These are phyloP conservation scores for Python bivittatus DNA, from an alignment of 2,113 vertebrate genomes.

Conservation along the genomic window DNA sequence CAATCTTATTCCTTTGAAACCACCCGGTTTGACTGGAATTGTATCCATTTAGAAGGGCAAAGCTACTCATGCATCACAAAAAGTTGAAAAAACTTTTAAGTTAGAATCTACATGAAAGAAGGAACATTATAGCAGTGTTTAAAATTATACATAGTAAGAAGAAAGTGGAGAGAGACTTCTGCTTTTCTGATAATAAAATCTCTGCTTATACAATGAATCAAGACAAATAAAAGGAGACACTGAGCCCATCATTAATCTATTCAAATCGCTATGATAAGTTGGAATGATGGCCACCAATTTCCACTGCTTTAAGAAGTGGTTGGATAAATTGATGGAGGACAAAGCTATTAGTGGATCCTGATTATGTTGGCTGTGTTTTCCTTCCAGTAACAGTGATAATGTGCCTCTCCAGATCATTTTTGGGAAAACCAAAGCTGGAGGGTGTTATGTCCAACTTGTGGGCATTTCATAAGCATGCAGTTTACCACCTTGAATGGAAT, in stretches of 20 bases:
- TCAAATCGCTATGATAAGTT: neutral
- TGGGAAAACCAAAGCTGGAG: neutral
- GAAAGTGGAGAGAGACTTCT: neutral
- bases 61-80: neutral
- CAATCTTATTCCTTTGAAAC: neutral
- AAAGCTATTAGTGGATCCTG: neutral
- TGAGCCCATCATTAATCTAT: neutral
- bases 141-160: neutral
- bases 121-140: neutral
- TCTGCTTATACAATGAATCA: neutral
- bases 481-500: neutral
- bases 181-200: neutral
- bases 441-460: neutral
- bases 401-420: neutral
- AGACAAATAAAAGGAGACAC: conserved; percentile 1
- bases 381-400: neutral
- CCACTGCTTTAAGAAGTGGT: neutral
- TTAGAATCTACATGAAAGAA: neutral
- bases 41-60: neutral
- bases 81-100: neutral
- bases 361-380: neutral
- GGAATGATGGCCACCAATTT: neutral
- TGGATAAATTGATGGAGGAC: neutral
- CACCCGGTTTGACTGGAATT: neutral
- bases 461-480: neutral